These are phyloP conservation scores for Acanthopagrus latus DNA, from an alignment of 2,797 vertebrate genomes.

Conservation along the genomic window DNA sequence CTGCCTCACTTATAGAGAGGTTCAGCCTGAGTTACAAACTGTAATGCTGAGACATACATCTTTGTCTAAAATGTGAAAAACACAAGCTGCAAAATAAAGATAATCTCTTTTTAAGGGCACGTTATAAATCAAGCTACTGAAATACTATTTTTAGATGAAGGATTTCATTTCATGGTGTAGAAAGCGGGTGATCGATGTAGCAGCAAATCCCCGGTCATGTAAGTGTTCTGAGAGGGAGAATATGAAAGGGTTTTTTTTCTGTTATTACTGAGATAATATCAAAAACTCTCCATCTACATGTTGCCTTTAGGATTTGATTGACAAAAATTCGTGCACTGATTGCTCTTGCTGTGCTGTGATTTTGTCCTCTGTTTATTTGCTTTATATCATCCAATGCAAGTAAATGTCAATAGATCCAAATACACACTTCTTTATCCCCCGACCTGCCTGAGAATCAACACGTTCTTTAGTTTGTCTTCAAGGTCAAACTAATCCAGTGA, in stretches of 20 bases:
- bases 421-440: not conserved
- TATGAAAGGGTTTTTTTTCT: slow-evolving; percentile 14
- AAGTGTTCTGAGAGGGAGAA: slow-evolving; percentile 81
- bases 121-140: slow-evolving; percentile 14
- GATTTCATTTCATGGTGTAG: slow-evolving; percentile 84
- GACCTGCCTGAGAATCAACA: not conserved
- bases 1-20: slow-evolving; percentile 79
- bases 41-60: not conserved
- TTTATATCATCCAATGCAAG: too few species aligned
- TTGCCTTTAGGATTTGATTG: slow-evolving; percentile 3
- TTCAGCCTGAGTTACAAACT: not conserved
- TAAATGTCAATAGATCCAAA: not conserved
- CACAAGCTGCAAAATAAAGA: slow-evolving; percentile 76
- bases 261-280: slow-evolving; percentile 30
- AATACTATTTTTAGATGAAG: slow-evolving; percentile 28
- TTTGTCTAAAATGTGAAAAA: slow-evolving; percentile 39
- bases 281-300: not conserved
- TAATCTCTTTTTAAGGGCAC: not conserved
- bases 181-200: slow-evolving; percentile 87
- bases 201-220: slow-evolving; percentile 87
- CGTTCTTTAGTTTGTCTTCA: not conserved
- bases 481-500: not conserved
- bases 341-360: not conserved
- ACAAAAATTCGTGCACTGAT: not conserved
- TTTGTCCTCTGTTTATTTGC: too few species aligned